Evolutionary conservation across 2,797 vertebrate genomes (phyloP).

Genomic region (Cirrhinus molitorella): DNA sequence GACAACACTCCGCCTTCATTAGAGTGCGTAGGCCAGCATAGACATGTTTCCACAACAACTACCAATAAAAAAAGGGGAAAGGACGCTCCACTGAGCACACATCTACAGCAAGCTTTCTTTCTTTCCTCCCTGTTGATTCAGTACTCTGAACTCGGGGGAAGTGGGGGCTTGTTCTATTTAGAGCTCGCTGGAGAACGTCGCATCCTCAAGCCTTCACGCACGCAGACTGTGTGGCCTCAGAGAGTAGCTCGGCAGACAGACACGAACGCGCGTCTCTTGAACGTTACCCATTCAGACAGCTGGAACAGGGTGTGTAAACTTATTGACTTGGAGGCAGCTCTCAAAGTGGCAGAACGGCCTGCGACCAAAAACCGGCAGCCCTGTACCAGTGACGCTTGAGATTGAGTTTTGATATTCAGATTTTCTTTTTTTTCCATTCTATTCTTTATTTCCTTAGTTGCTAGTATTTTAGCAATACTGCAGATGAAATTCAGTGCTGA

Average conservation of each 20-base stretch:
- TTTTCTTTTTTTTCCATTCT: neutral
- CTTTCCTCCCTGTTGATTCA: slow-evolving; percentile 67
- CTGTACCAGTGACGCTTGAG: neutral
- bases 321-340: slow-evolving; percentile 66
- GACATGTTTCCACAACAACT: slow-evolving; percentile 56
- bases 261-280: slow-evolving; percentile 62
- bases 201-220: slow-evolving; percentile 36
- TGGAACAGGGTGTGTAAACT: slow-evolving; percentile 64
- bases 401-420: neutral
- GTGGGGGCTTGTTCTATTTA: slow-evolving; percentile 67
- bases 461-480: neutral
- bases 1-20: slow-evolving; percentile 50
- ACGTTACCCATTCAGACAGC: slow-evolving; percentile 72
- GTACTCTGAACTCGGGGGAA: slow-evolving; percentile 61
- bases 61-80: slow-evolving; percentile 42
- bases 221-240: slow-evolving; percentile 58
- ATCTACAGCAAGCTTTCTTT: slow-evolving; percentile 53
- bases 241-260: slow-evolving; percentile 60
- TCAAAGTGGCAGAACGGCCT: slow-evolving; percentile 60
- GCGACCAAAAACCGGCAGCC: slow-evolving; percentile 28
- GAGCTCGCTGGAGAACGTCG: slow-evolving; percentile 52
- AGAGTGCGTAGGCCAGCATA: slow-evolving; percentile 43
- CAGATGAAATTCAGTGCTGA: neutral
- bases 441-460: slow-evolving; percentile 6
- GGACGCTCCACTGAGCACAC: slow-evolving; percentile 56